These are phyloP conservation scores for Drosophila kepulauana DNA, from an alignment of 1,140 invertebrate genomes.

Conservation along the genomic window DNA sequence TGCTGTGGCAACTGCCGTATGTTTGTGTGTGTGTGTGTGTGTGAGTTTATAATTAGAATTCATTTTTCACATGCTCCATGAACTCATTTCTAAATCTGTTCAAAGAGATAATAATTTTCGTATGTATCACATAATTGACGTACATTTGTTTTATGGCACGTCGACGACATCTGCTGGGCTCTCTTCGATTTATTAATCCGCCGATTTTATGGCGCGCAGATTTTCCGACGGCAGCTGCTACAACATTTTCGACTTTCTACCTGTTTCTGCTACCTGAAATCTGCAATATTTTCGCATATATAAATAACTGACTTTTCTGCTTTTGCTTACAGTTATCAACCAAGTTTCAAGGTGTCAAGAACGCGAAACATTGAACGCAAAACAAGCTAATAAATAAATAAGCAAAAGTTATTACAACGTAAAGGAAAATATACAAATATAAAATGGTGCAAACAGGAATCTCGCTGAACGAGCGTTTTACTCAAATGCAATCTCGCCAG, in stretches of 20 bases:
- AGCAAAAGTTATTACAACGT: constrained; percentile 1
- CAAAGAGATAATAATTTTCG: not conserved
- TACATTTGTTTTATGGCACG: constrained; percentile 26
- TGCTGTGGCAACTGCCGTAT: constrained; percentile 28
- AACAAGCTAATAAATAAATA: not conserved
- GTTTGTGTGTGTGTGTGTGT: not conserved
- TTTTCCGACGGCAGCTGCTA: constrained; percentile 54
- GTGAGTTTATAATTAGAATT: constrained; percentile 44
- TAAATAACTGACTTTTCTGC: constrained; percentile 53
- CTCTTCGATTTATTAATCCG: constrained; percentile 9
- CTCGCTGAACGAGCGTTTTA: constrained; percentile 83
- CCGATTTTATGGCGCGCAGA: constrained; percentile 44
- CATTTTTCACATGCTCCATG: constrained; percentile 14
- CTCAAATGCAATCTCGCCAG: constrained; percentile 62
- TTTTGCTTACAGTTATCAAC: constrained; percentile 64
- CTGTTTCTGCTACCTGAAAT: constrained; percentile 55
- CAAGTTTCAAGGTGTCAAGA: constrained; percentile 44
- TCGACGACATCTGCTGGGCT: constrained; percentile 9
- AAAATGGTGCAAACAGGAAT: constrained; percentile 74
- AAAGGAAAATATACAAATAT: constrained; percentile 3
- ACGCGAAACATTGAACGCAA: constrained; percentile 2
- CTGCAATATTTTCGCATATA: constrained; percentile 39
- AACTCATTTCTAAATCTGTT: constrained; percentile 48
- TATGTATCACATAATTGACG: constrained; percentile 3
- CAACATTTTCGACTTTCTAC: constrained; percentile 23